phyloP scores from a whole-genome alignment of 2,113 vertebrate species.

The Cricetomys ansorgei region DNA sequence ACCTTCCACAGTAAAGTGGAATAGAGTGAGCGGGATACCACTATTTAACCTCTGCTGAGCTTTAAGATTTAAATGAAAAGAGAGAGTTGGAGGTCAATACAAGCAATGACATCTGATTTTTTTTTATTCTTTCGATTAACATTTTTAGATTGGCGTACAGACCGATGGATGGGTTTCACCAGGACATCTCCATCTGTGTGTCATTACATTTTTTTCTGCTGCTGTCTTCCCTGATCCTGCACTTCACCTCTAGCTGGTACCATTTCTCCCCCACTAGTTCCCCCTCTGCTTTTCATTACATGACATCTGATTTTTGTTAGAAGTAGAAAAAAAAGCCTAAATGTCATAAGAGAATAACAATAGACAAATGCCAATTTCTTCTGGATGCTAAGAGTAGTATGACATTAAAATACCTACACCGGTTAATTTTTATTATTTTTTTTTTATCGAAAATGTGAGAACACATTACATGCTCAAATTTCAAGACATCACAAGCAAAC shows the following conservation, averaged over 20 bases:
- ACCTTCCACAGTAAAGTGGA: background rate
- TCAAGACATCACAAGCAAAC: background rate
- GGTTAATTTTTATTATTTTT: background rate
- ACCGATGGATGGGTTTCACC: background rate
- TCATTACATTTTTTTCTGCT: background rate
- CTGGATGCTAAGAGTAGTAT: background rate
- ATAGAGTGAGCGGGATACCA: background rate
- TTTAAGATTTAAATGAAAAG: background rate
- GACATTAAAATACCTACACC: background rate
- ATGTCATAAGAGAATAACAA: background rate
- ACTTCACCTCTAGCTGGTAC: background rate
- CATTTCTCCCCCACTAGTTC: background rate
- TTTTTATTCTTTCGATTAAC: background rate
- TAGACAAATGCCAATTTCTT: background rate
- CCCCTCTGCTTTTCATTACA: background rate
- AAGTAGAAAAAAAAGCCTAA: background rate
- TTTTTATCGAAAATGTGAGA: background rate
- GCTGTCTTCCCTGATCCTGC: accelerated
- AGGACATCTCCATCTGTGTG: background rate
- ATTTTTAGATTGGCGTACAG: no score
- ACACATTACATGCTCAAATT: background rate
- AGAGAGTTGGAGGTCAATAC: background rate
- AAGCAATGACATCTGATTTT: background rate
- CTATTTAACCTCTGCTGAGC: background rate
- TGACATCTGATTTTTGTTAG: slow-evolving; percentile 17